These are phyloP conservation scores for Lasioglossum marginatum DNA, from an alignment of 2,888 invertebrate genomes.

Conservation along the genomic window DNA sequence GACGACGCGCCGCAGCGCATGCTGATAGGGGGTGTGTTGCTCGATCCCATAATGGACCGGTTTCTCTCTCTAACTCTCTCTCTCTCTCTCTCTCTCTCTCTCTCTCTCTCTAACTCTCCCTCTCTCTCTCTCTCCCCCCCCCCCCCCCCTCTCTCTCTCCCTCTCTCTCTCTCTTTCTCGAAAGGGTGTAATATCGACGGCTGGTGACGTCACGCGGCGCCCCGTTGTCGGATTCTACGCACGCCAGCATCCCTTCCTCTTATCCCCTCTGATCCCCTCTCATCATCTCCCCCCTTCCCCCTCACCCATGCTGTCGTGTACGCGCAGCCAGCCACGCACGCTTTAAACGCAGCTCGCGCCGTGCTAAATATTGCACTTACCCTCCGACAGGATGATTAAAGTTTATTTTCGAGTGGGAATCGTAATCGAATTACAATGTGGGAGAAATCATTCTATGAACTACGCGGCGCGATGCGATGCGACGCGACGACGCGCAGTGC, in stretches of 20 bases:
- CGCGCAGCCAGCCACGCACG: constrained; percentile 40
- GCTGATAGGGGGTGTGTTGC: constrained; percentile 6
- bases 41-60: not conserved
- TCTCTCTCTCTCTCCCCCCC: not conserved
- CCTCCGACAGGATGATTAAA: constrained; percentile 42
- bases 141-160: too few relatives aligned
- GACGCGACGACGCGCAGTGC: not conserved
- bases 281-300: not conserved
- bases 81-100: not conserved
- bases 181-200: constrained; percentile 52
- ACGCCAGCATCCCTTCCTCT: constrained; percentile 29
- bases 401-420: constrained; percentile 33
- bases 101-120: not conserved
- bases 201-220: constrained; percentile 60
- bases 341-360: constrained; percentile 34
- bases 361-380: constrained; percentile 49
- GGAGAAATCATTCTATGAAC: not conserved
- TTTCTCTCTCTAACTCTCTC: not conserved
- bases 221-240: constrained; percentile 48
- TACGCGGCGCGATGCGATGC: not conserved
- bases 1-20: constrained; percentile 10
- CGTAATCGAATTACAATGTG: constrained; percentile 37
- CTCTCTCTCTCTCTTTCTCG: not conserved
- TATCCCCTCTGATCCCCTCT: not conserved
- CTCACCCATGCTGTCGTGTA: not conserved